Evolutionary conservation across 1,140 invertebrate species (phyloP).

Genomic region (Oncopodura yosiiana): DNA sequence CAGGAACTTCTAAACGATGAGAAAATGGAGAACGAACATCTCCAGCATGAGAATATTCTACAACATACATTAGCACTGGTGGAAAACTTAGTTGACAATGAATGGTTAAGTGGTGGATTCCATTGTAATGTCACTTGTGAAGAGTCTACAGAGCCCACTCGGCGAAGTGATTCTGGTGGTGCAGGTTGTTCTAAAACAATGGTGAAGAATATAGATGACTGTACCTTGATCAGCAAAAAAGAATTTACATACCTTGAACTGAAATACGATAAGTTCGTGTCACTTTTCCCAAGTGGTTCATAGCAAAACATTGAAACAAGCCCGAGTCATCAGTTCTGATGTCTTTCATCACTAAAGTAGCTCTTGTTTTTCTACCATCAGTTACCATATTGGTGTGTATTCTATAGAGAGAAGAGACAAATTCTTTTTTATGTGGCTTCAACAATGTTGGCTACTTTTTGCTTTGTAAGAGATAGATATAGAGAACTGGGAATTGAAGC

Average conservation of each 20-base stretch:
- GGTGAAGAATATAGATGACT: no score
- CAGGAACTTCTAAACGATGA: constrained; percentile 19
- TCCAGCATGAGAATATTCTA: constrained; percentile 16
- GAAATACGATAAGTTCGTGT: constrained; percentile 19
- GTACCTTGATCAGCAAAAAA: no score
- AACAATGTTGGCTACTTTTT: no score
- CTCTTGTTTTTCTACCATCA: constrained; percentile 20
- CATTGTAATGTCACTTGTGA: constrained; percentile 19
- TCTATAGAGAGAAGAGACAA: constrained; percentile 1
- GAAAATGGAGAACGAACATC: constrained; percentile 4
- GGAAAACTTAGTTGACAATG: neutral
- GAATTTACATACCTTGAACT: constrained; percentile 23
- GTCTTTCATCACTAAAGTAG: constrained; percentile 28
- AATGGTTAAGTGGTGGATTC: constrained; percentile 12
- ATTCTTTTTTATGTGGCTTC: no score
- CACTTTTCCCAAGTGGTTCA: constrained; percentile 26
- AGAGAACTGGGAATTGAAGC: no score
- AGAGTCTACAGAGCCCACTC: constrained; percentile 1
- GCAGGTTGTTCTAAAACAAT: constrained; percentile 20
- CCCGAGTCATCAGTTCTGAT: constrained; percentile 19
- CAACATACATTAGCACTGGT: constrained; percentile 17
- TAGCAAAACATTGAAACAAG: constrained; percentile 23
- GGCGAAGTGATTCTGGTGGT: constrained; percentile 16
- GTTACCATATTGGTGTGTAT: constrained; percentile 22
- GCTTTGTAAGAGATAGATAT: no score